Base-by-base conservation (phyloP, 2,888 invertebrate species). In the Linnaemya vulpina region DNA sequence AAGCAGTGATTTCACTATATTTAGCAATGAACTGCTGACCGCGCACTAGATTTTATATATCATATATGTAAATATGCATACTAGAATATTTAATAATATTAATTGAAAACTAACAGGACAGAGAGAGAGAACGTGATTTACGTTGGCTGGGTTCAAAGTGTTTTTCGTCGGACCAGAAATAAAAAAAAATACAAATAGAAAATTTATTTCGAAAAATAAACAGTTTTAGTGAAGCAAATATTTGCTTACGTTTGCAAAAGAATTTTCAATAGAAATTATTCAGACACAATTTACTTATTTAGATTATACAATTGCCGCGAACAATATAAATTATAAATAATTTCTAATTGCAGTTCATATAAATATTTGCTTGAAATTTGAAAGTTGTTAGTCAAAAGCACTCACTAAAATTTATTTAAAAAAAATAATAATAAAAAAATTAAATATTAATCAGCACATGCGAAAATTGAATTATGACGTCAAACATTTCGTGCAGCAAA, bases 181-280 rank as follows among this genome's bases (percentile, higher is more conserved):
- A 60, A 13, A 58, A 30, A n/a, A 55, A 70, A 71, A 58, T 1
- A 2, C 17, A 71, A 43, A 17, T 30, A 55, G 58, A 51, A 67
- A 35, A 7, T 49, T n/a, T 55, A n/a, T 43, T 70, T 8, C 11
- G 11, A 43, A 43, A 58, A 15, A 46, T 46, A 35, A 11, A 73
- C 30, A 73, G 11, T 46, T 58, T 71, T 46, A 46, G 30, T 25
- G 20, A 58, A 71, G 40, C 25, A 70, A 55, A 70, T 58, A 71
- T 13, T 11, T 63, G 22, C 22, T 22, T 20, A 58, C 25, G 25
- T 43, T 20, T 17, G 38, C 11, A n/a, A 46, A 65, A 40, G 4
- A 11, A 46, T 65, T 65, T 65, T 17, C 1, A 25, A n/a, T n/a
- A 43, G 1, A 65, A 46, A 65, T 65, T 46, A 46, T 46, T 65